These are phyloP conservation scores for Sander lucioperca DNA, from an alignment of 2,113 vertebrate genomes.

Conservation along the genomic window DNA sequence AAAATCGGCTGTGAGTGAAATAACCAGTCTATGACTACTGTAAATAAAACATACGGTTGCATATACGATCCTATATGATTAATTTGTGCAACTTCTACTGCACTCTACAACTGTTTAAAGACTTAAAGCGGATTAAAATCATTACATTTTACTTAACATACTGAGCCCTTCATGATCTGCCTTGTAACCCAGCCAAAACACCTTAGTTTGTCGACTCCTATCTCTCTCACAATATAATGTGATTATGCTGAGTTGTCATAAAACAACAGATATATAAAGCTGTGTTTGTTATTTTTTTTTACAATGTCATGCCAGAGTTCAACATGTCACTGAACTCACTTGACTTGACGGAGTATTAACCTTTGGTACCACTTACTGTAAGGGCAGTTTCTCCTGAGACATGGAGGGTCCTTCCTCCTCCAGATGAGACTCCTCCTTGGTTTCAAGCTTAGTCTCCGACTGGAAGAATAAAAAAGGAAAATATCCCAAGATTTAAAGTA, in stretches of 20 bases:
- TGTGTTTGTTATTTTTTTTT: neutral
- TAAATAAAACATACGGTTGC: neutral
- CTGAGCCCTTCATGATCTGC: neutral
- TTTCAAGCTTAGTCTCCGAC: constrained; percentile 92
- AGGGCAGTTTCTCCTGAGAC: constrained; percentile 72
- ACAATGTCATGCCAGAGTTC: neutral
- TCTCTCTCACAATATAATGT: neutral
- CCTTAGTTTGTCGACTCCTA: neutral
- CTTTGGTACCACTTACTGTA: constrained; percentile 70
- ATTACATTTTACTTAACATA: neutral
- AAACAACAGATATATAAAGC: neutral
- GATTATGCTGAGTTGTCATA: neutral
- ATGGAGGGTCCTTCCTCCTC: constrained; percentile 76
- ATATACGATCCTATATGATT: neutral
- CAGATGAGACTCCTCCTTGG: constrained; percentile 86
- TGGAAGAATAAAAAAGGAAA: constrained; percentile 64
- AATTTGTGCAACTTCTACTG: neutral
- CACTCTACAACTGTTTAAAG: neutral
- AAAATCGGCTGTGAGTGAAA: neutral
- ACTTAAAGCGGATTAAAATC: neutral
- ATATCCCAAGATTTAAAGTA: neutral
- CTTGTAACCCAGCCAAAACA: neutral
- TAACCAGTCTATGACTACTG: neutral
- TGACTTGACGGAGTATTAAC: neutral
- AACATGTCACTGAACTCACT: constrained; percentile 11